phyloP scores from a whole-genome alignment of 1,140 invertebrate species.

The Apocrypta bakeri region DNA sequence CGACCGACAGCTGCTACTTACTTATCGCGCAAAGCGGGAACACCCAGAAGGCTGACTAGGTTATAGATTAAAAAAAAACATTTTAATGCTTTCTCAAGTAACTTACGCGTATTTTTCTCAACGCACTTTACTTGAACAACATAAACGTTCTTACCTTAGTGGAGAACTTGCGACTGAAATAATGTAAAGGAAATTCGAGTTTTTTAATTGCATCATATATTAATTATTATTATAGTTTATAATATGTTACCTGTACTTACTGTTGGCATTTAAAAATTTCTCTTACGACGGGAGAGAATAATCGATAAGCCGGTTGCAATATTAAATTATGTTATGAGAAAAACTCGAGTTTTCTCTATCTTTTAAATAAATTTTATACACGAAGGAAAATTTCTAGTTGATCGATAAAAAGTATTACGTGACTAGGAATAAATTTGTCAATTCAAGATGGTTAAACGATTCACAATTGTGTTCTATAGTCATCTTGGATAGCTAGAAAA shows the following conservation, averaged over 20 bases:
- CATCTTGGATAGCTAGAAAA: conserved; percentile 50
- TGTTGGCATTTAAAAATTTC: conserved; percentile 45
- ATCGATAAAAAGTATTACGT: conserved; percentile 50
- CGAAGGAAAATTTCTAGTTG: conserved; percentile 53
- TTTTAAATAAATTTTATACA: conserved; percentile 51
- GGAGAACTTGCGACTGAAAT: conserved; percentile 51
- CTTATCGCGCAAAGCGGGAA: conserved; percentile 72
- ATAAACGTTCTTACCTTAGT: conserved; percentile 48
- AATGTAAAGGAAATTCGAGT: conserved; percentile 49
- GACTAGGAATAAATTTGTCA: conserved; percentile 51
- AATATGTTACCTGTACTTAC: conserved; percentile 52
- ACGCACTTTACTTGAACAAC: conserved; percentile 56
- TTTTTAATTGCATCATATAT: conserved; percentile 45
- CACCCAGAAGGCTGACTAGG: conserved; percentile 74
- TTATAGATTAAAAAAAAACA: conserved; percentile 63
- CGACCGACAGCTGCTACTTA: conserved; percentile 72
- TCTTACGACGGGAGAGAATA: conserved; percentile 27
- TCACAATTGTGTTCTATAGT: conserved; percentile 1
- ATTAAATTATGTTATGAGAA: conserved; percentile 49
- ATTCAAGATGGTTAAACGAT: conserved; percentile 46
- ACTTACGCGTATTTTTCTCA: conserved; percentile 44
- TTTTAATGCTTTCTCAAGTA: conserved; percentile 54
- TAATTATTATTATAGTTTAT: conserved; percentile 50
- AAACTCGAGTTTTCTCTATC: conserved; percentile 49
- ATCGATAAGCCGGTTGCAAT: conserved; percentile 43